Conservation (phyloP, 2,888 invertebrate species). For the Zaprionus bogoriensis region DNA sequence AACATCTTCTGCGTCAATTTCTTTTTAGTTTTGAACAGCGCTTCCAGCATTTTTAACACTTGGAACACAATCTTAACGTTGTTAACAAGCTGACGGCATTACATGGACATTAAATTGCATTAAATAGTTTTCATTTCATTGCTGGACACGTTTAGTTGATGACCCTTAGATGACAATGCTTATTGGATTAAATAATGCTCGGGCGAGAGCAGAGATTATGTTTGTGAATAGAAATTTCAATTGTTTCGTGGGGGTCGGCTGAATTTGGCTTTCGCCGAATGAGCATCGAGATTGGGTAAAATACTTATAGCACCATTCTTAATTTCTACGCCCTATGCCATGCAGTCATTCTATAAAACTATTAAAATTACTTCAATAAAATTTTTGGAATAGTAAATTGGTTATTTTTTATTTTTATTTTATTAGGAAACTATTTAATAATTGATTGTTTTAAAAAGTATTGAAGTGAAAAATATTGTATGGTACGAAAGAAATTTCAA, state of each 20-base stretch:
- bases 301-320: not conserved
- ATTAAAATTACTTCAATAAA: too few species aligned
- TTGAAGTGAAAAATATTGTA: too few species aligned
- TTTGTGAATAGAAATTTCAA: not conserved
- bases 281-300: not conserved
- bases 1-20: conserved; percentile 20
- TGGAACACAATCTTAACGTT: conserved; percentile 1
- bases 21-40: conserved; percentile 1
- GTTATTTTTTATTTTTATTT: too few species aligned
- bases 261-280: not conserved
- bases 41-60: conserved; percentile 4
- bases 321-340: too few species aligned
- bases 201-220: conserved; percentile 12
- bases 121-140: conserved; percentile 7
- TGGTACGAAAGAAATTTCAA: too few species aligned
- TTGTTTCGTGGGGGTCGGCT: not conserved
- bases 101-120: conserved; percentile 19
- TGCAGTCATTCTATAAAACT: too few species aligned
- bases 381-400: too few species aligned
- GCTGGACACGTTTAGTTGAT: conserved; percentile 16
- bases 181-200: conserved; percentile 14
- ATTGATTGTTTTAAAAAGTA: too few species aligned
- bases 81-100: conserved; percentile 15
- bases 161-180: conserved; percentile 1
- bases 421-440: too few species aligned